These are phyloP conservation scores for Porites lobata DNA, from an alignment of 92 coral and sea anemone species.

Conservation along the genomic window DNA sequence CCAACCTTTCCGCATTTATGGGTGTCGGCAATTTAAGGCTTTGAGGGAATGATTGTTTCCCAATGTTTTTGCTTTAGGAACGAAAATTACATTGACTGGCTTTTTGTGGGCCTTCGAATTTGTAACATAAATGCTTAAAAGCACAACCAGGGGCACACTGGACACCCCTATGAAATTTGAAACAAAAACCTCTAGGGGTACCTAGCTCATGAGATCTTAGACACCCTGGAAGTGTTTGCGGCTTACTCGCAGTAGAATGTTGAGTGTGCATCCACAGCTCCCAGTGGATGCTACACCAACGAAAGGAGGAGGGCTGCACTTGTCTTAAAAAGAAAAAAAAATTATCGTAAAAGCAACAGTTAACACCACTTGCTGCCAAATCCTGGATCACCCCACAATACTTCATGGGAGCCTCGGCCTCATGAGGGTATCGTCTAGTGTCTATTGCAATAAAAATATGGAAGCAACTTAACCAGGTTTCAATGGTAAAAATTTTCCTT, in stretches of 20 bases:
- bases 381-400: no score
- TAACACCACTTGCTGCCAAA: no score
- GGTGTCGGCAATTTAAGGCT: constrained; percentile 14
- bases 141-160: background rate
- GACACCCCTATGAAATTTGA: background rate
- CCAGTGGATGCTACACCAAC: no score
- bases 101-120: no score
- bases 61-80: background rate
- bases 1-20: constrained; percentile 5
- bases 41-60: background rate
- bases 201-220: no score
- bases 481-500: constrained; percentile 38
- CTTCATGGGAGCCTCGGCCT: constrained; percentile 3
- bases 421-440: constrained; percentile 45
- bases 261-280: no score
- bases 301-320: no score
- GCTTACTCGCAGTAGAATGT: no score
- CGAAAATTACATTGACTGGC: constrained; percentile 3
- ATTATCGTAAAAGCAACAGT: no score
- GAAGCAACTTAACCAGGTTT: constrained; percentile 51
- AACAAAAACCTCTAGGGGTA: no score
- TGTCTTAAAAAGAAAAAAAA: no score
- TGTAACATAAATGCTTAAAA: background rate
- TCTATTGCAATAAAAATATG: constrained; percentile 47
- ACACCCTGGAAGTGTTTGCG: no score